Evolutionary conservation across 2,113 vertebrate genomes (phyloP), one percentile per base, ranked within the genome.

Genomic region (Sterna hirundo): DNA sequence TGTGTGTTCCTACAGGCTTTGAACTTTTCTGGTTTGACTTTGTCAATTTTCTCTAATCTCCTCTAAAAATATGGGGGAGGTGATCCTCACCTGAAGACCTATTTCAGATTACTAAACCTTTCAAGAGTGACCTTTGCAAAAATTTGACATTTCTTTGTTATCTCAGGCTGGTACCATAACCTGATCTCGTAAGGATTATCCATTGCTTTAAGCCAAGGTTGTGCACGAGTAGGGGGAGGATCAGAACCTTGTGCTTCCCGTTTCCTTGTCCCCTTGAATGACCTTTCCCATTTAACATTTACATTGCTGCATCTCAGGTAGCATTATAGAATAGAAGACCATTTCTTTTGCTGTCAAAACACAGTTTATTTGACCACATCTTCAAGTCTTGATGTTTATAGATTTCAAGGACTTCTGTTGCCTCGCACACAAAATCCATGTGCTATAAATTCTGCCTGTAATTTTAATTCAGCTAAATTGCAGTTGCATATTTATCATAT

Each of bases 101-200:
- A 1, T 66, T 75, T 51, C 34, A 69, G 52, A 49, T 77, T 52
- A 11, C 66, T 54, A 80, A 87, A 52, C 30, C 44, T 83, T 85
- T 95, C 75, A 74, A 90, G 34, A 12, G 40, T 95, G 88, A 88
- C 78, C 84, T 95, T 95, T 94, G 49, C 58, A 77, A 89, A 79
- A 88, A 57, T 58, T 25, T 61, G 76, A 60, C 58, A 77, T 92
- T 93, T 95, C 54, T 83, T 85, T 64, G 26, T 86, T 54, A 44
- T 80, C 54, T 94, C 34, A 36, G 42, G 11, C 66, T 81, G 66
- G 26, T 61, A 54, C 44, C 29, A 47, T 44, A 70, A 61, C 32
- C 34, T 60, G 60, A 64, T 81, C 83, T 86, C 55, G 3, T 44
- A 51, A 55, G 76, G 47, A 52, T 81, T 82, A 66, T 46, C 49